A percentile compares a stretch with the other conserved stretches of the same genome.
Evolutionary conservation across 2,888 invertebrate species (phyloP).

Genomic region (Nematopogon swammerdamellus): DNA sequence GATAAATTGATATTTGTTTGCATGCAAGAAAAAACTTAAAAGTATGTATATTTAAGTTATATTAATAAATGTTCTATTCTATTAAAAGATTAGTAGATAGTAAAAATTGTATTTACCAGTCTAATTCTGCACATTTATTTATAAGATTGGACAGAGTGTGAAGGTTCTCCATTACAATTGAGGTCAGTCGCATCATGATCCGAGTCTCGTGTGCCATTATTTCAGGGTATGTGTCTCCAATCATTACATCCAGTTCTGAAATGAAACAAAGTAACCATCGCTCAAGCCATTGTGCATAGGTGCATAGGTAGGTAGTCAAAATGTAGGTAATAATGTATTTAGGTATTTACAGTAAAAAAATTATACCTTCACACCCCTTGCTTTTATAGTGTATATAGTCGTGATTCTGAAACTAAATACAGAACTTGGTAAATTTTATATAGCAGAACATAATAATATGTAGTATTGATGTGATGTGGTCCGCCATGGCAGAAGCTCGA

Average conservation of each 20-base stretch:
- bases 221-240: conserved; percentile 77
- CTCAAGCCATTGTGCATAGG: background rate
- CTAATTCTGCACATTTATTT: conserved; percentile 63
- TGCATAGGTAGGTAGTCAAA: background rate
- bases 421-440: background rate
- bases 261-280: conserved; percentile 6
- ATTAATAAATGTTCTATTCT: too few relatives aligned
- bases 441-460: too few relatives aligned
- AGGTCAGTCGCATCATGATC: conserved; percentile 67
- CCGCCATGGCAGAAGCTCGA: too few relatives aligned
- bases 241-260: conserved; percentile 67
- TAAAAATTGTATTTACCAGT: conserved; percentile 49
- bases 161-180: conserved; percentile 58
- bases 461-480: too few relatives aligned
- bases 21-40: background rate
- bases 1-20: background rate
- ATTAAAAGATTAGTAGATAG: background rate
- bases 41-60: too few relatives aligned
- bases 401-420: conserved; percentile 60
- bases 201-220: conserved; percentile 78
- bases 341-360: too few relatives aligned
- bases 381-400: conserved; percentile 70
- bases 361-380: conserved; percentile 57
- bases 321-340: background rate
- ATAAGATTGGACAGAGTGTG: conserved; percentile 54